These are phyloP conservation scores for Syrphus vitripennis DNA, from an alignment of 2,888 invertebrate genomes.

Conservation along the genomic window DNA sequence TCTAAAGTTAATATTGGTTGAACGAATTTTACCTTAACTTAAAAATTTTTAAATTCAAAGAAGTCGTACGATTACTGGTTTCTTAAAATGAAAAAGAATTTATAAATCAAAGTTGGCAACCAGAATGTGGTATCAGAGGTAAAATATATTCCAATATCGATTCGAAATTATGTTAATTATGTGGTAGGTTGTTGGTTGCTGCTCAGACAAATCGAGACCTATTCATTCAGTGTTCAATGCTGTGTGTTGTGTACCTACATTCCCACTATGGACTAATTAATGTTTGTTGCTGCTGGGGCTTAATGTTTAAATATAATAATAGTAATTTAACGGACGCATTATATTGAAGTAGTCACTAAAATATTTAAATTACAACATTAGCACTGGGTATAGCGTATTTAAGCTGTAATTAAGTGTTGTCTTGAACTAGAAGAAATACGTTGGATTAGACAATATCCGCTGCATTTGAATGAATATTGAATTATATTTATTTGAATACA, in stretches of 20 bases:
- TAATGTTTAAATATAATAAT: conserved; percentile 21
- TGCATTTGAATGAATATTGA: background rate
- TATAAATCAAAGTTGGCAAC: background rate
- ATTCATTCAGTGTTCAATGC: conserved; percentile 8
- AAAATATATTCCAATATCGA: conserved; percentile 1
- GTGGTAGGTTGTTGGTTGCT: background rate
- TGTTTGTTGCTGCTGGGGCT: background rate
- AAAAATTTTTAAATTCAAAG: too few relatives aligned
- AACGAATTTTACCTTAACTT: too few relatives aligned
- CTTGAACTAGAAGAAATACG: background rate
- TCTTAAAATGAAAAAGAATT: background rate
- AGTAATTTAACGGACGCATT: conserved; percentile 7
- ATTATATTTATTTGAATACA: background rate
- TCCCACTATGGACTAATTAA: conserved; percentile 3
- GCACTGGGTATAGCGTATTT: background rate
- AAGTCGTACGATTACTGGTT: too few relatives aligned
- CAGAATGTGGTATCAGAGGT: background rate
- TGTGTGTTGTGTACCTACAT: background rate
- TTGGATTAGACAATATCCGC: background rate
- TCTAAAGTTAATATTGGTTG: too few relatives aligned
- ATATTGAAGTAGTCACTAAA: background rate
- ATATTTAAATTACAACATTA: background rate
- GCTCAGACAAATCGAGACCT: background rate
- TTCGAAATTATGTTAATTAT: conserved; percentile 15
- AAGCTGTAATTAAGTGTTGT: background rate